Evolutionary conservation across 1,140 invertebrate species (phyloP).

Genomic region (Ostrea denselamellosa): DNA sequence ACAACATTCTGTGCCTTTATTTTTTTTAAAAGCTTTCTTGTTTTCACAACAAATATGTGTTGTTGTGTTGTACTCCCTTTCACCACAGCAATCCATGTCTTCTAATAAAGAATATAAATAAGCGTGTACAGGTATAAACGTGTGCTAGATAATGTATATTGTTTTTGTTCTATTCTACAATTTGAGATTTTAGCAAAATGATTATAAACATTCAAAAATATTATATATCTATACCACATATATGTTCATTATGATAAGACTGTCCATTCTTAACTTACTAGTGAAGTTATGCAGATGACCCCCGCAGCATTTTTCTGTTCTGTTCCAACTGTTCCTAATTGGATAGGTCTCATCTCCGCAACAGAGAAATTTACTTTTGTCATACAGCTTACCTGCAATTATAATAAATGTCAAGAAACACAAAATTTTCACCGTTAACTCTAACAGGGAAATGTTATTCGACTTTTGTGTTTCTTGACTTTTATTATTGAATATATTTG

Average conservation of each 20-base stretch:
- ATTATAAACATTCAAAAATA: too few relatives aligned
- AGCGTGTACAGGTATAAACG: too few relatives aligned
- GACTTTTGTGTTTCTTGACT: too few relatives aligned
- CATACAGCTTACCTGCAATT: not conserved
- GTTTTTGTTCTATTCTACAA: too few relatives aligned
- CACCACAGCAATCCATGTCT: not conserved
- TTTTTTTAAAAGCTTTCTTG: not conserved
- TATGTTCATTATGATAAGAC: too few relatives aligned
- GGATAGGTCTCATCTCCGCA: not conserved
- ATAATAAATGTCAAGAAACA: too few relatives aligned
- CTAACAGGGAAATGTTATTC: too few relatives aligned
- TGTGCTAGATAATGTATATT: too few relatives aligned
- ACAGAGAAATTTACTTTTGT: not conserved
- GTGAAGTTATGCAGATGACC: not conserved
- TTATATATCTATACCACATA: too few relatives aligned
- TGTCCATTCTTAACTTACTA: not conserved
- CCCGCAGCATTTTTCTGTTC: not conserved
- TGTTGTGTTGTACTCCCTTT: not conserved
- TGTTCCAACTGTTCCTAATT: not conserved
- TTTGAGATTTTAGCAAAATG: too few relatives aligned
- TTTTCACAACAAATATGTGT: not conserved
- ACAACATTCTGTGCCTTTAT: not conserved
- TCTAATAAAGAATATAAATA: not conserved
- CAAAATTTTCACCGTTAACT: too few relatives aligned
- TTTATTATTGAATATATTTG: too few relatives aligned